Conservation (phyloP, 2,888 invertebrate genomes). For the Branchellion lobata region DNA sequence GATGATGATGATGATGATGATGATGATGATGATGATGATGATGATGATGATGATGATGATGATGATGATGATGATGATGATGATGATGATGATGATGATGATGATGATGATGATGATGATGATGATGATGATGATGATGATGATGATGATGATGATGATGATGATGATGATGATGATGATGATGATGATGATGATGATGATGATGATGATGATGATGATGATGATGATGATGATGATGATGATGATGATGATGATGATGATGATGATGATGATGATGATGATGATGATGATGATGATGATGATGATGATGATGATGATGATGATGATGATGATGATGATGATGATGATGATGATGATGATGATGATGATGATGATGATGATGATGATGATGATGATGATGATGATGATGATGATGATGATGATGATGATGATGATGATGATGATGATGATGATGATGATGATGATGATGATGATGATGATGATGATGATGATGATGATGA, state of each 20-base stretch:
- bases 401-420: neutral
- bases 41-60: constrained; percentile 4
- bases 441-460: neutral
- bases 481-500: constrained; percentile 19
- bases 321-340: constrained; percentile 4
- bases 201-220: constrained; percentile 4
- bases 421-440: neutral
- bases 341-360: neutral
- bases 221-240: constrained; percentile 4
- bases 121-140: constrained; percentile 8
- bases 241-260: constrained; percentile 4
- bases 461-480: neutral
- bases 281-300: constrained; percentile 3
- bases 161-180: constrained; percentile 3
- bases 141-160: constrained; percentile 4
- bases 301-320: constrained; percentile 8
- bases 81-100: constrained; percentile 8
- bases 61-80: constrained; percentile 4
- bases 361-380: neutral
- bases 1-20: constrained; percentile 2
- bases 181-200: constrained; percentile 2
- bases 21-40: constrained; percentile 4
- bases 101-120: constrained; percentile 3
- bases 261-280: constrained; percentile 8
- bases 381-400: neutral